A percentile compares a stretch with the other conserved stretches of the same genome.
phyloP scores from a whole-genome alignment of 2,113 vertebrate species.

The Hystrix cristata region DNA sequence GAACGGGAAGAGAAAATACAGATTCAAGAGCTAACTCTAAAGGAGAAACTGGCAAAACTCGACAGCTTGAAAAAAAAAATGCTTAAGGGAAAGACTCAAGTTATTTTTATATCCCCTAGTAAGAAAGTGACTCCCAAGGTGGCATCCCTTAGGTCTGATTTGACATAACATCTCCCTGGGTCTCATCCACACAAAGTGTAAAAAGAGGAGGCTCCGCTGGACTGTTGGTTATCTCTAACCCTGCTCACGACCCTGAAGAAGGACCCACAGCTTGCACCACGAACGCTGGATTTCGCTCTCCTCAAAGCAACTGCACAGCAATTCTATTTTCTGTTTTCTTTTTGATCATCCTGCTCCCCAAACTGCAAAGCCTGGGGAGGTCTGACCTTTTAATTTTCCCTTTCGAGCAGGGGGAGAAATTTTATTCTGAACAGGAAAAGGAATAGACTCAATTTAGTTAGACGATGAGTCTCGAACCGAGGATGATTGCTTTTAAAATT shows the following conservation, averaged over 20 bases:
- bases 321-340: constrained; percentile 51
- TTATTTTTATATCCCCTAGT: neutral
- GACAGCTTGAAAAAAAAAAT: neutral
- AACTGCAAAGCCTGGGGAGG: neutral
- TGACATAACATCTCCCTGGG: neutral
- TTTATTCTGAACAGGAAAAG: constrained; percentile 13
- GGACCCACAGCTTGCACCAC: neutral
- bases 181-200: neutral
- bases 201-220: neutral
- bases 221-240: neutral
- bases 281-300: neutral
- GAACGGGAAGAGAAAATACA: neutral
- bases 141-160: neutral
- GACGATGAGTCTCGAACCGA: neutral
- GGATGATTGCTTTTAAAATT: neutral
- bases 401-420: neutral
- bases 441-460: neutral
- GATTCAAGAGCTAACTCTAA: constrained; percentile 28
- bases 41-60: constrained; percentile 34
- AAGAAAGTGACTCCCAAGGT: constrained; percentile 2
- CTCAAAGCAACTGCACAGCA: neutral
- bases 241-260: neutral
- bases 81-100: neutral
- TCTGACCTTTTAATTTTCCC: neutral
- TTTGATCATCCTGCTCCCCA: constrained; percentile 3